Evolutionary conservation across 1,140 invertebrate species (phyloP).

Genomic region (Eupristina koningsbergeri): DNA sequence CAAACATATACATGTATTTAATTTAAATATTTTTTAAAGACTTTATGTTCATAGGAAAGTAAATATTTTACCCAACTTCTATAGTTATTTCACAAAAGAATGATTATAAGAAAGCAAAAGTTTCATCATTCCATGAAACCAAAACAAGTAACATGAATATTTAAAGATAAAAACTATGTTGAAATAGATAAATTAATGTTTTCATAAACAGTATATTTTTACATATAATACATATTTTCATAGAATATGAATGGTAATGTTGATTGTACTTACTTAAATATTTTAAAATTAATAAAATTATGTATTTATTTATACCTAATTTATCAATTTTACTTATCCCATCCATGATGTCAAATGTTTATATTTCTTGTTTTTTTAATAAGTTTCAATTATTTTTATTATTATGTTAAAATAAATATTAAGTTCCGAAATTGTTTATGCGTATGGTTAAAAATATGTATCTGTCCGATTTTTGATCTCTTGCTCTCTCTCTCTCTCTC

Average conservation of each 20-base stretch:
- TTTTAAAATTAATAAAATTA: no score
- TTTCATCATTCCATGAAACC: slow-evolving; percentile 44
- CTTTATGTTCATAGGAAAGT: not conserved
- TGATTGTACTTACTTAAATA: no score
- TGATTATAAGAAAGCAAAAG: slow-evolving; percentile 30
- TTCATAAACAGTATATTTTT: not conserved
- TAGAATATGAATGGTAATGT: no score
- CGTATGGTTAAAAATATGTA: not conserved
- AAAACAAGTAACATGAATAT: slow-evolving; percentile 30
- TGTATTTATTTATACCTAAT: no score
- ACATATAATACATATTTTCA: not conserved
- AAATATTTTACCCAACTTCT: not conserved
- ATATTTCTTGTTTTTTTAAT: no score
- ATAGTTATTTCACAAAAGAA: slow-evolving; percentile 1
- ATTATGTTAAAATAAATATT: no score
- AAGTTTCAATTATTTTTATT: no score
- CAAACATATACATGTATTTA: no score
- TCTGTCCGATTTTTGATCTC: not conserved
- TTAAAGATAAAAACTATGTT: slow-evolving; percentile 37
- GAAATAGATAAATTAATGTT: slow-evolving; percentile 22
- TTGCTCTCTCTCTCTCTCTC: no score
- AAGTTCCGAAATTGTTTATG: no score
- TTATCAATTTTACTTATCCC: no score
- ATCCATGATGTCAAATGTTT: no score
- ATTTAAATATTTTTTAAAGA: not conserved